Evolutionary conservation across 1,140 invertebrate genomes (phyloP).

Genomic region (Copidosoma floridanum): DNA sequence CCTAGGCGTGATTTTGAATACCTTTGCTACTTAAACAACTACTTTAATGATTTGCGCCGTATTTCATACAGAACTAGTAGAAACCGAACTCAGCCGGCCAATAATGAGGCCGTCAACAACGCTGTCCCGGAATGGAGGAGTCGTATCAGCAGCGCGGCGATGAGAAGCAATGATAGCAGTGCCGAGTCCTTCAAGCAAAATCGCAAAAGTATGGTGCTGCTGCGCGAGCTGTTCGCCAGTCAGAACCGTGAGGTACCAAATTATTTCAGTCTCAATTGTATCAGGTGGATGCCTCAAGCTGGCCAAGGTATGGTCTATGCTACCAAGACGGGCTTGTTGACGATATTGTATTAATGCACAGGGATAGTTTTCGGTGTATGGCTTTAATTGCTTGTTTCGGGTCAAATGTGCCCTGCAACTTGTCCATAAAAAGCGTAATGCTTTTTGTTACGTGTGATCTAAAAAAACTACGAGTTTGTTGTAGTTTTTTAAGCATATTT

Average conservation of each 20-base stretch:
- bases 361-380: too few relatives aligned
- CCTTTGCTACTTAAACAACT: not conserved
- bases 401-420: too few relatives aligned
- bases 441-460: too few relatives aligned
- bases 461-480: too few relatives aligned
- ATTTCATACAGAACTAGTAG: not conserved
- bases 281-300: conserved; percentile 76
- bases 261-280: conserved; percentile 76
- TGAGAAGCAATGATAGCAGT: not conserved
- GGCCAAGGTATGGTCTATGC: conserved; percentile 84
- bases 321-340: conserved; percentile 79
- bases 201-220: conserved; percentile 56
- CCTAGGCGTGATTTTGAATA: conserved; percentile 1
- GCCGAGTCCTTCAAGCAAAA: conserved; percentile 28
- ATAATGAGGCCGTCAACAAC: not conserved
- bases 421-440: too few relatives aligned
- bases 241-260: conserved; percentile 62
- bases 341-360: conserved; percentile 64
- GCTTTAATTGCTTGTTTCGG: not conserved
- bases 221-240: conserved; percentile 65
- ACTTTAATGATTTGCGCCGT: conserved; percentile 6
- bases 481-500: too few relatives aligned
- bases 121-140: conserved; percentile 26
- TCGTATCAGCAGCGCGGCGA: not conserved
- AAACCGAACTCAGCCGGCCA: not conserved